Evolutionary conservation across 2,797 vertebrate species (phyloP).

Genomic region (Notolepis coatsorum): DNA sequence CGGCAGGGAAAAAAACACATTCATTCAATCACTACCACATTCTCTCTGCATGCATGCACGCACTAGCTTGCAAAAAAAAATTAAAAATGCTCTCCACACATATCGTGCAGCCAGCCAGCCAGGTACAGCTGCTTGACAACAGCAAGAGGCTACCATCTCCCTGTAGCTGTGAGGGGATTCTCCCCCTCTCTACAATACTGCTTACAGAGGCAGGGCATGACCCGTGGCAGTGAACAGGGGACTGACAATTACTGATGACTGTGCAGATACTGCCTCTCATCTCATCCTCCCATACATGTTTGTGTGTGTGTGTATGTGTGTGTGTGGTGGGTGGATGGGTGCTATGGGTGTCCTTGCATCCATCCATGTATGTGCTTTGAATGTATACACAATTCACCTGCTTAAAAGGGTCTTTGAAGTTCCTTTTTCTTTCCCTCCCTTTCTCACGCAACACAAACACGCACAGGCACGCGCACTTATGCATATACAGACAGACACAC

Average conservation of each 20-base stretch:
- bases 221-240: slow-evolving; percentile 62
- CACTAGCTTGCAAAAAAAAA: not conserved
- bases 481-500: slow-evolving; percentile 3
- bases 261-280: slow-evolving; percentile 45
- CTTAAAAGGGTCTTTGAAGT: slow-evolving; percentile 21
- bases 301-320: slow-evolving; percentile 21
- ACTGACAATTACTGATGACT: slow-evolving; percentile 74
- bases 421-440: not conserved
- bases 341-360: slow-evolving; percentile 13
- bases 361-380: slow-evolving; percentile 15
- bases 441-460: not conserved
- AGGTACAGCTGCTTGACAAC: slow-evolving; percentile 35
- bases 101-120: not conserved
- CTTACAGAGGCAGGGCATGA: slow-evolving; percentile 73
- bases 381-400: not conserved
- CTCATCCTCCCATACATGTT: slow-evolving; percentile 9
- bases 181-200: slow-evolving; percentile 54
- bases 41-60: slow-evolving; percentile 17
- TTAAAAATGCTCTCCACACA: not conserved
- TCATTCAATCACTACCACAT: no score
- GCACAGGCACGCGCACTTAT: not conserved
- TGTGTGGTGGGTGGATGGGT: slow-evolving; percentile 18
- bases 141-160: slow-evolving; percentile 34
- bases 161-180: slow-evolving; percentile 47
- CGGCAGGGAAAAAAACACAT: slow-evolving; percentile 46